A percentile compares a stretch with the other conserved stretches of the same genome.
Conservation (phyloP, 1,140 invertebrate genomes). For the Ceratosolen fusciceps region DNA sequence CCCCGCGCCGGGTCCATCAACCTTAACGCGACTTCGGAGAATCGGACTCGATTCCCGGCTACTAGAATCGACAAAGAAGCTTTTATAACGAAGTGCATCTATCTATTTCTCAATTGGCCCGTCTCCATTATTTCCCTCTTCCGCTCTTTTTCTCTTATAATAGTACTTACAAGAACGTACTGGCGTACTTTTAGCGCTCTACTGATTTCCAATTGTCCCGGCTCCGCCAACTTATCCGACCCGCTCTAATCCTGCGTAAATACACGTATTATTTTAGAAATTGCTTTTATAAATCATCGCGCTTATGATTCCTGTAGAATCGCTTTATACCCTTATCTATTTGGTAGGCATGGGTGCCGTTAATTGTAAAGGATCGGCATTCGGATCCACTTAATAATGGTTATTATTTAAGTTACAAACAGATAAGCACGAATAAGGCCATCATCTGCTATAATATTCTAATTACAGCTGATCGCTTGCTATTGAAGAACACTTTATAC, state of each 20-base stretch:
- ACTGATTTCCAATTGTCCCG: background rate
- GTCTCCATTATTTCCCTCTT: background rate
- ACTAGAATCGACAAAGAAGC: background rate
- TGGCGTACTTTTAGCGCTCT: background rate
- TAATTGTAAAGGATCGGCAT: background rate
- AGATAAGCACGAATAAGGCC: background rate
- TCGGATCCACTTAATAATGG: background rate
- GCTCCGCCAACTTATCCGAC: background rate
- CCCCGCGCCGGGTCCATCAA: too few species aligned
- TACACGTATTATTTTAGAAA: constrained; percentile 1
- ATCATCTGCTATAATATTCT: background rate
- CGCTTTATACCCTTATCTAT: background rate
- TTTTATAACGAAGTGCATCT: background rate
- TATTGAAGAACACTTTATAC: background rate
- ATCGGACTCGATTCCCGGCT: background rate
- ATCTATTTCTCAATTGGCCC: constrained; percentile 1
- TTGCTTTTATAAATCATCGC: background rate
- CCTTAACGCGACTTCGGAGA: too few species aligned
- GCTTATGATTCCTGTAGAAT: background rate
- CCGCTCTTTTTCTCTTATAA: background rate
- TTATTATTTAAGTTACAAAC: background rate
- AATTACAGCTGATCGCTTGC: background rate
- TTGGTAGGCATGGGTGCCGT: background rate
- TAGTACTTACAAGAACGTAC: too few species aligned
- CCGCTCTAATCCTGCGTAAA: background rate